Base-by-base conservation (phyloP, 2,888 invertebrate species). In the Idaea aversata region DNA sequence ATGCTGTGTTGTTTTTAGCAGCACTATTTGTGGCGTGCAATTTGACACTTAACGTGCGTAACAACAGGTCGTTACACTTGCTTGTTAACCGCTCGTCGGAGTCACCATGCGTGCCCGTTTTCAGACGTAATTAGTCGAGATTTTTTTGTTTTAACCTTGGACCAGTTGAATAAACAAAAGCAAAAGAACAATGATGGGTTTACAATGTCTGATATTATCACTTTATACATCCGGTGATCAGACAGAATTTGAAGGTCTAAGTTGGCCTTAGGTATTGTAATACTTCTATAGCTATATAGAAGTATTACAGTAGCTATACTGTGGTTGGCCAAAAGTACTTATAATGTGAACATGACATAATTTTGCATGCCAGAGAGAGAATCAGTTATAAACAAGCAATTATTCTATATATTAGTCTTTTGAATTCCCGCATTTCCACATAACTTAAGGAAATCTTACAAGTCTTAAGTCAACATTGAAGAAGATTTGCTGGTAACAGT, bases 1-100 rank as follows among this genome's bases (percentile, higher is more conserved):
- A 15, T 25, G 62, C 61, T 15, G 59, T 57, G 59, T 62, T 63
- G 66, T 69, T 62, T 68, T 66, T 64, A 61, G 64, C 59, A 65
- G 57, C 61, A 64, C 69, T 72, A 72, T 72, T 70, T 68, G 66
- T 47, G 66, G 65, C 60, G 63, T 66, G 70, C 65, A 66, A 72
- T 64, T 65, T 63, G 65, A 70, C 68, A 70, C 72, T 66, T 67
- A 65, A 67, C 69, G 66, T 66, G 66, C 63, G 66, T 65, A 57
- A 65, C 60, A n/a, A 69, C 64, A 67, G 68, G 68, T 70, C 72
- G 66, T 69, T 72, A 69, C 61, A 66, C 68, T 47, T 13, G 47
- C 47, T 47, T 47, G 36, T 62, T 59, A 59, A 65, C 15, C 10
- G 47, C 47, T 10, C 10, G 47, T 47, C 47, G 25, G 25, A 47